Conservation (phyloP, 2,797 vertebrate genomes). For the Tapirus indicus region DNA sequence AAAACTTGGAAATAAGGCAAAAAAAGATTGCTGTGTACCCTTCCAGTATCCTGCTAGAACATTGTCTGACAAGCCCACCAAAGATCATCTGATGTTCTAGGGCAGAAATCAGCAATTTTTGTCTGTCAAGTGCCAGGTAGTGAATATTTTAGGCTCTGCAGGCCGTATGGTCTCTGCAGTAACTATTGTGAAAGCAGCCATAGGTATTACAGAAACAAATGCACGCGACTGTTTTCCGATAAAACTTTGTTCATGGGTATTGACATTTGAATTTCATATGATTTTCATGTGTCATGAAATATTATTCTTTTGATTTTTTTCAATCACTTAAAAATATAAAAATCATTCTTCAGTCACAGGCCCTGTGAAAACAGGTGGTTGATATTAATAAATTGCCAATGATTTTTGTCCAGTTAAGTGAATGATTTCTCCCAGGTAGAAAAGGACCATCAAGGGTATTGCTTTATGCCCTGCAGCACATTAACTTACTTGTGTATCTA, state of each 20-base stretch:
- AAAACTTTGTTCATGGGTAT: neutral
- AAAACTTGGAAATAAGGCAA: neutral
- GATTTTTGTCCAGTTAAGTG: neutral
- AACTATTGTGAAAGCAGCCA: neutral
- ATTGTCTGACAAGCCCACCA: neutral
- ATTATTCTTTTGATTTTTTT: neutral
- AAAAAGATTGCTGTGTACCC: neutral
- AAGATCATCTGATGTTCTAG: neutral
- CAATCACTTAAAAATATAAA: neutral
- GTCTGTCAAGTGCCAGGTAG: neutral
- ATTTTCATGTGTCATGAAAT: constrained; percentile 30
- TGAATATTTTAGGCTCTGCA: neutral
- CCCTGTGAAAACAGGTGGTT: neutral
- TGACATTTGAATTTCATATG: neutral
- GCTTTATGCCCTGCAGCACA: neutral
- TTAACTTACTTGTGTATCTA: neutral
- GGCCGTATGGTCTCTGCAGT: neutral
- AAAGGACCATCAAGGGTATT: neutral
- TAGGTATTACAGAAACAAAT: neutral
- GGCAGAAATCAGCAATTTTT: neutral
- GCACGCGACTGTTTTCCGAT: neutral
- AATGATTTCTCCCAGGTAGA: neutral
- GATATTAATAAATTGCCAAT: neutral
- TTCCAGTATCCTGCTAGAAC: neutral
- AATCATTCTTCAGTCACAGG: neutral